A percentile compares a stretch with the other conserved stretches of the same genome.
Conservation (phyloP, 2,888 invertebrate species). For the Hipparchia sbordonii region DNA sequence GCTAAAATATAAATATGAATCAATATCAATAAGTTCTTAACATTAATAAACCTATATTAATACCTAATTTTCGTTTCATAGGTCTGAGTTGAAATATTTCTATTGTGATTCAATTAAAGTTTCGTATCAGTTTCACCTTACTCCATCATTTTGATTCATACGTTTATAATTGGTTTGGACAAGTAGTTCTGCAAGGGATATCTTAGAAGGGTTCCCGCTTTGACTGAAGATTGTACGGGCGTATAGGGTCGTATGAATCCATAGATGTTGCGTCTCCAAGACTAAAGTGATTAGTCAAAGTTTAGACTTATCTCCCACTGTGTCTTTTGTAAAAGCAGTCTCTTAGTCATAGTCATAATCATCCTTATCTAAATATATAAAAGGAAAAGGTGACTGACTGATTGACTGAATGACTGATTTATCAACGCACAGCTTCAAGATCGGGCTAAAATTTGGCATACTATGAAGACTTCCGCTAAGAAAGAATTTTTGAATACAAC, state of each 20-base stretch:
- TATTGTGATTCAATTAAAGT: constrained; percentile 23
- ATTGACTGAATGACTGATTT: too few relatives aligned
- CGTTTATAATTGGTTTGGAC: constrained; percentile 71
- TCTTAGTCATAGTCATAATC: not conserved
- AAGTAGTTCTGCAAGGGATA: constrained; percentile 52
- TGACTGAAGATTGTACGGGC: constrained; percentile 58
- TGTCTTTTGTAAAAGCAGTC: not conserved
- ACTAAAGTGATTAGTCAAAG: constrained; percentile 20
- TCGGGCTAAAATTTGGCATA: too few relatives aligned
- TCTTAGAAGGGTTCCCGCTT: constrained; percentile 65
- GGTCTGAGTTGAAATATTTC: not conserved
- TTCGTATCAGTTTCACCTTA: constrained; percentile 33
- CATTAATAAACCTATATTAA: too few relatives aligned
- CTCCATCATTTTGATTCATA: constrained; percentile 69
- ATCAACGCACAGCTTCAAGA: too few relatives aligned
- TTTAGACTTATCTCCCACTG: constrained; percentile 2
- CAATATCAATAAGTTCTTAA: too few relatives aligned
- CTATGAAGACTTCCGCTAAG: too few relatives aligned
- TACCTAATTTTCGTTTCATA: too few relatives aligned
- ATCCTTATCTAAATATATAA: too few relatives aligned
- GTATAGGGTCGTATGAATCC: constrained; percentile 47
- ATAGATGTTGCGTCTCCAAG: constrained; percentile 33
- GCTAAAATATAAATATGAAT: too few relatives aligned
- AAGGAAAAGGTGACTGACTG: too few relatives aligned
- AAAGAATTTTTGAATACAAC: too few relatives aligned